Percentiles rank a stretch among this genome's conserved stretches.
Evolutionary conservation across 2,888 invertebrate genomes (phyloP).

Genomic region (Meloe dianella): DNA sequence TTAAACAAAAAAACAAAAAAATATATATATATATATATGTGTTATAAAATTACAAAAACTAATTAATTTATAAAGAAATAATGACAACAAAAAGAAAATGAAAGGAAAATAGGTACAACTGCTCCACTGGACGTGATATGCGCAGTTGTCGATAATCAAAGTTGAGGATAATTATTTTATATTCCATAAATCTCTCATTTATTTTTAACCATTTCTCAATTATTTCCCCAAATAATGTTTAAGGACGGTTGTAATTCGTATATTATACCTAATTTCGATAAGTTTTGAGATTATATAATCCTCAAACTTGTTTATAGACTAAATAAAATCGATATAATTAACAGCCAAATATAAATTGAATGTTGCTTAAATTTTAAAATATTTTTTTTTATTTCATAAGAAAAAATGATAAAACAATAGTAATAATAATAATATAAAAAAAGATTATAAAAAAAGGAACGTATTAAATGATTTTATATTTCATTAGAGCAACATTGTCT

Average conservation of each 20-base stretch:
- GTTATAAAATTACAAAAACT: slow-evolving; percentile 28
- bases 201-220: neutral
- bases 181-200: neutral
- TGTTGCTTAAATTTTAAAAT: slow-evolving; percentile 37
- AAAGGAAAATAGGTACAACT: slow-evolving; percentile 33
- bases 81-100: slow-evolving; percentile 30
- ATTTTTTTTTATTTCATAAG: slow-evolving; percentile 37
- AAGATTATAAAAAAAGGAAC: slow-evolving; percentile 43
- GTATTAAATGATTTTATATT: slow-evolving; percentile 39
- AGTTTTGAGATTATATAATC: slow-evolving; percentile 30
- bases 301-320: slow-evolving; percentile 48
- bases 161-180: slow-evolving; percentile 42
- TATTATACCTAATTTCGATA: slow-evolving; percentile 32
- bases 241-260: slow-evolving; percentile 59
- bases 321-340: slow-evolving; percentile 36
- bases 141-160: slow-evolving; percentile 50
- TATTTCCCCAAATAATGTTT: slow-evolving; percentile 33
- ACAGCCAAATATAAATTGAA: slow-evolving; percentile 39
- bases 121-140: slow-evolving; percentile 49
- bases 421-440: slow-evolving; percentile 38
- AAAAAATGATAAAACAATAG: neutral
- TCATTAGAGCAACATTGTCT: slow-evolving; percentile 44
- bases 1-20: slow-evolving; percentile 34
- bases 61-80: slow-evolving; percentile 28
- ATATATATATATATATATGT: slow-evolving; percentile 2